Evolutionary conservation across 2,113 vertebrate species (phyloP).

Genomic region (Phylloscopus trochiloides): DNA sequence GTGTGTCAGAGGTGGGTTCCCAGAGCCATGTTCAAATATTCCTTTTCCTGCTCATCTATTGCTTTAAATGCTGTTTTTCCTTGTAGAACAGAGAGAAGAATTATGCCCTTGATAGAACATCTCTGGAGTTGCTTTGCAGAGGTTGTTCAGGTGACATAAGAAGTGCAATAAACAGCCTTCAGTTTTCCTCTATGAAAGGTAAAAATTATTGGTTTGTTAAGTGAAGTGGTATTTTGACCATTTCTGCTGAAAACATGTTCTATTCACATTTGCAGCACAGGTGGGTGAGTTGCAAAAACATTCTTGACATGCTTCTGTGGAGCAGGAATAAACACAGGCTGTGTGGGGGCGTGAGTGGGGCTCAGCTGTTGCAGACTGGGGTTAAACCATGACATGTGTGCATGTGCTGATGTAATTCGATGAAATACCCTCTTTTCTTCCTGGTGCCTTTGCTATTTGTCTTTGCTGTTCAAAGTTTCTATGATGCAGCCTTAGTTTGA

Average conservation of each 20-base stretch:
- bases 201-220: not conserved
- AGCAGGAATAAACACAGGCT: not conserved
- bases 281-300: not conserved
- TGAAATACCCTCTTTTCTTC: not conserved
- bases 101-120: slow-evolving; percentile 70
- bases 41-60: not conserved
- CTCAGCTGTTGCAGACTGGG: not conserved
- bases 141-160: slow-evolving; percentile 93
- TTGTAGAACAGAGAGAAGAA: slow-evolving; percentile 80
- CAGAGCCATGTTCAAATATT: not conserved
- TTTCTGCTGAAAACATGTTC: not conserved
- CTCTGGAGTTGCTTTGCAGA: slow-evolving; percentile 83
- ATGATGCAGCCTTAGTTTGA: not conserved
- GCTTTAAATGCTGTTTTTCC: not conserved
- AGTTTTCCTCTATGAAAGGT: slow-evolving; percentile 89
- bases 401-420: not conserved
- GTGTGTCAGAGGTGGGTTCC: not conserved
- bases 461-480: not conserved
- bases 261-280: not conserved
- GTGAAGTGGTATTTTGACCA: not conserved
- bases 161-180: slow-evolving; percentile 93
- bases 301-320: not conserved
- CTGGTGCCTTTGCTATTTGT: not conserved
- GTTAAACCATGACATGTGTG: rapidly evolving
- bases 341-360: not conserved